Conservation (phyloP, 2,113 vertebrate species). For the Collichthys lucidus region DNA sequence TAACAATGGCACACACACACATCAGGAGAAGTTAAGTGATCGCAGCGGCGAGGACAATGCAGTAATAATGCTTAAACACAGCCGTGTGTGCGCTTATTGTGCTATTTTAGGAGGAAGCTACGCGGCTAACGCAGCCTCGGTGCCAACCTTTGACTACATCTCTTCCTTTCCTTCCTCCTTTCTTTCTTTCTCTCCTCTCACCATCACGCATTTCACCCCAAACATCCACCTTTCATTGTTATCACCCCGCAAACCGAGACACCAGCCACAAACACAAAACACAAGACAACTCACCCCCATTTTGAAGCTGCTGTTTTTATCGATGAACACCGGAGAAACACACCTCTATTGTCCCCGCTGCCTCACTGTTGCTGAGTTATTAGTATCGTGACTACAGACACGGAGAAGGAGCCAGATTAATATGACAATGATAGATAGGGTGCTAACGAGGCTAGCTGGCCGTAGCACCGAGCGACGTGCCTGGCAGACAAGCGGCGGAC, state of each 20-base stretch:
- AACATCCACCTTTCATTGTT: constrained; percentile 26
- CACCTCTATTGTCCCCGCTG: constrained; percentile 73
- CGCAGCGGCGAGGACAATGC: not conserved
- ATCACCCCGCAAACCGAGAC: not conserved
- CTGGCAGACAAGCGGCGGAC: not conserved
- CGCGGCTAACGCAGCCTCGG: constrained; percentile 28
- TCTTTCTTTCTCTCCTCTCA: constrained; percentile 26
- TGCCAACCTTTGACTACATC: constrained; percentile 50
- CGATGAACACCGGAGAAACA: constrained; percentile 53
- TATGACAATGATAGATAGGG: constrained; percentile 67
- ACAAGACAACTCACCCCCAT: constrained; percentile 77
- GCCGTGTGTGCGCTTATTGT: not conserved
- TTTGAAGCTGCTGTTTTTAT: constrained; percentile 42
- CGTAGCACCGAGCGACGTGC: constrained; percentile 13
- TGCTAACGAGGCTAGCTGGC: constrained; percentile 65
- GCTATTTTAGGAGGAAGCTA: constrained; percentile 32
- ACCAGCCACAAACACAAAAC: not conserved
- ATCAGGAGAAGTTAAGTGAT: constrained; percentile 15
- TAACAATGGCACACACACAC: constrained; percentile 66
- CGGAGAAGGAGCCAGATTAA: constrained; percentile 61
- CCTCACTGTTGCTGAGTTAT: constrained; percentile 53
- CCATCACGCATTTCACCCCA: constrained; percentile 34
- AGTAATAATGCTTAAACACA: not conserved
- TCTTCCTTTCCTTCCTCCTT: constrained; percentile 6
- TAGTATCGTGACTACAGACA: constrained; percentile 51